Evolutionary conservation across 2,113 vertebrate genomes (phyloP).

Genomic region (Hippolais icterina): DNA sequence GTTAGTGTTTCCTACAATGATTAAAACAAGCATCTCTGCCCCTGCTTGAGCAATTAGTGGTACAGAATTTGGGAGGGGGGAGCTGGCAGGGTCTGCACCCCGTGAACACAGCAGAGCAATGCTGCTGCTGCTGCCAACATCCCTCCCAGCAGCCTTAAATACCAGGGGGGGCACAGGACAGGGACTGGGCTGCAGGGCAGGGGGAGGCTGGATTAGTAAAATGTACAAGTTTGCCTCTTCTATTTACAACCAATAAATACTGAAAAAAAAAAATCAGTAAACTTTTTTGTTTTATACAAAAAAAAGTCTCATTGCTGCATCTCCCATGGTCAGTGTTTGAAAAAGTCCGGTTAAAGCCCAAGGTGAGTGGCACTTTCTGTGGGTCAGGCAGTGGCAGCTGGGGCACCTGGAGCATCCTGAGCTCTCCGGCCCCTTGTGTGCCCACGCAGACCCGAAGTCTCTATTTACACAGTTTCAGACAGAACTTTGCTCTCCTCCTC

Average conservation of each 20-base stretch:
- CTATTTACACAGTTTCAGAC: slow-evolving; percentile 23
- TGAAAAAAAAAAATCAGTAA: slow-evolving; percentile 48
- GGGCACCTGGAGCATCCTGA: not conserved
- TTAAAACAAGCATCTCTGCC: not conserved
- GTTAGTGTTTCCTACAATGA: slow-evolving; percentile 47
- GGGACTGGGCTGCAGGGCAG: slow-evolving; percentile 23
- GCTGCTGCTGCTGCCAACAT: not conserved
- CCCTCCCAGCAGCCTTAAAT: slow-evolving; percentile 40
- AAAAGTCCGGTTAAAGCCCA: slow-evolving; percentile 24
- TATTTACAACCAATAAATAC: slow-evolving; percentile 89
- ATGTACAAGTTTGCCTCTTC: slow-evolving; percentile 75
- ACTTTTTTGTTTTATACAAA: slow-evolving; percentile 68
- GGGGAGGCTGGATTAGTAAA: slow-evolving; percentile 72
- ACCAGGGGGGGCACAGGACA: not conserved
- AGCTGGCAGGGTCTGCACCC: not conserved
- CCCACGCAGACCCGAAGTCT: not conserved
- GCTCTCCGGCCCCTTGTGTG: rapidly evolving
- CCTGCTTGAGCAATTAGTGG: not conserved
- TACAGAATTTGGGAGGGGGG: not conserved
- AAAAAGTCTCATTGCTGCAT: slow-evolving; percentile 1
- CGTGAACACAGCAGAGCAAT: rapidly evolving
- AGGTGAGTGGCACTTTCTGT: slow-evolving; percentile 36
- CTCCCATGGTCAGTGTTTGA: slow-evolving; percentile 25
- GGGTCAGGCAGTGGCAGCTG: not conserved
- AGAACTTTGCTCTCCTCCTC: slow-evolving; percentile 11